Evolutionary conservation across 2,888 invertebrate genomes (phyloP).

Genomic region (Hydropsyche betteni): DNA sequence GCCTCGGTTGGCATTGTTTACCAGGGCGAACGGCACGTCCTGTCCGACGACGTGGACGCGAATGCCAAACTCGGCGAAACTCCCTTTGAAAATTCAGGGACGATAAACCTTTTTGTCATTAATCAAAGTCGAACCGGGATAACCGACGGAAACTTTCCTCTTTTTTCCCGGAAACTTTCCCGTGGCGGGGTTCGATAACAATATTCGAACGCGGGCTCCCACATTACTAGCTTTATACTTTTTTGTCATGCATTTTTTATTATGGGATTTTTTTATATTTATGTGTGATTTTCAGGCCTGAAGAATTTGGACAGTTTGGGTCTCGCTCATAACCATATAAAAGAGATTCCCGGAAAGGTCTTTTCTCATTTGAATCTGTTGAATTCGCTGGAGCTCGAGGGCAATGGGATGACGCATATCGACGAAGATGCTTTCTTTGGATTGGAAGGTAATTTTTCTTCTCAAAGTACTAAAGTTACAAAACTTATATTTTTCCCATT

Average conservation of each 20-base stretch:
- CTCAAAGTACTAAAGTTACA: neutral
- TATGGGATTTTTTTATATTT: neutral
- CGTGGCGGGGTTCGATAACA: conserved; percentile 41
- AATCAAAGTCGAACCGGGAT: conserved; percentile 26
- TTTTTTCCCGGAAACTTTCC: neutral
- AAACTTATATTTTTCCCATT: too few species aligned
- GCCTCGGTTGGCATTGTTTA: conserved; percentile 1
- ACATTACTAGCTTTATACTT: neutral
- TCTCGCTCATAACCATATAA: conserved; percentile 84
- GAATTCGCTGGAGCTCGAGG: conserved; percentile 88
- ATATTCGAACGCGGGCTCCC: conserved; percentile 10
- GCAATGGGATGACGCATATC: conserved; percentile 81
- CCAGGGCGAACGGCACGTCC: conserved; percentile 2
- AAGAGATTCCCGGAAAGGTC: conserved; percentile 80
- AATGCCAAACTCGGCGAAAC: conserved; percentile 16
- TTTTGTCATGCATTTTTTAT: neutral
- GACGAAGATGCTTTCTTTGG: conserved; percentile 88
- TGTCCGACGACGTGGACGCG: neutral
- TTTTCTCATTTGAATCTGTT: conserved; percentile 83
- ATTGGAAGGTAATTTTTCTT: conserved; percentile 76
- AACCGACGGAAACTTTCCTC: neutral
- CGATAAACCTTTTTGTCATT: conserved; percentile 25
- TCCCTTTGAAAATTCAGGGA: conserved; percentile 21
- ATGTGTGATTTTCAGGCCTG: conserved; percentile 68
- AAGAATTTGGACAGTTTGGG: conserved; percentile 84